A percentile compares a stretch with the other conserved stretches of the same genome.
Conservation (phyloP, 2,113 vertebrate species). For the Macroglossus sobrinus region DNA sequence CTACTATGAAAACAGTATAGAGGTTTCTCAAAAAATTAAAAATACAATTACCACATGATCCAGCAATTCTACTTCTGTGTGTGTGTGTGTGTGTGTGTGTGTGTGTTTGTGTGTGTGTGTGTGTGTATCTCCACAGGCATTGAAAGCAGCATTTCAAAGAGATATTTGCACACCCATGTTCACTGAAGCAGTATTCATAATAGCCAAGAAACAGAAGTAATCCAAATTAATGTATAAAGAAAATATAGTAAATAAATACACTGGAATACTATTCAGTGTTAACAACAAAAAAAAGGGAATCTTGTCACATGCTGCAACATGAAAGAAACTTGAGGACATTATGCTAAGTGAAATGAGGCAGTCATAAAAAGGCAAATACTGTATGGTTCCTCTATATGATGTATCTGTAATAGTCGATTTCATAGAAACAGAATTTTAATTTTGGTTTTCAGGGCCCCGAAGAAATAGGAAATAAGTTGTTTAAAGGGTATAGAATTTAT, state of each 20-base stretch:
- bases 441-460: neutral
- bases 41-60: neutral
- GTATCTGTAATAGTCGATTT: neutral
- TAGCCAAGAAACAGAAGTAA: neutral
- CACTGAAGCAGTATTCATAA: neutral
- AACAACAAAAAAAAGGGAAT: neutral
- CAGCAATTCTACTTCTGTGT: neutral
- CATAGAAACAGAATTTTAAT: neutral
- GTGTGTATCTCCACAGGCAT: neutral
- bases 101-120: too few relatives aligned
- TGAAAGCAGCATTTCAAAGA: neutral
- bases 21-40: neutral
- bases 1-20: neutral
- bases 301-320: neutral
- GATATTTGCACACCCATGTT: neutral
- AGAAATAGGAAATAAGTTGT: neutral
- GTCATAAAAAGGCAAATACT: neutral
- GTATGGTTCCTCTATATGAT: neutral
- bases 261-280: neutral
- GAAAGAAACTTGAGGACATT: neutral
- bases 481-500: neutral
- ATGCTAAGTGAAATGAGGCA: neutral
- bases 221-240: neutral
- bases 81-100: too few relatives aligned
- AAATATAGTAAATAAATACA: neutral